Evolutionary conservation across 2,888 invertebrate species (phyloP).

Genomic region (Ferrisia virgata): DNA sequence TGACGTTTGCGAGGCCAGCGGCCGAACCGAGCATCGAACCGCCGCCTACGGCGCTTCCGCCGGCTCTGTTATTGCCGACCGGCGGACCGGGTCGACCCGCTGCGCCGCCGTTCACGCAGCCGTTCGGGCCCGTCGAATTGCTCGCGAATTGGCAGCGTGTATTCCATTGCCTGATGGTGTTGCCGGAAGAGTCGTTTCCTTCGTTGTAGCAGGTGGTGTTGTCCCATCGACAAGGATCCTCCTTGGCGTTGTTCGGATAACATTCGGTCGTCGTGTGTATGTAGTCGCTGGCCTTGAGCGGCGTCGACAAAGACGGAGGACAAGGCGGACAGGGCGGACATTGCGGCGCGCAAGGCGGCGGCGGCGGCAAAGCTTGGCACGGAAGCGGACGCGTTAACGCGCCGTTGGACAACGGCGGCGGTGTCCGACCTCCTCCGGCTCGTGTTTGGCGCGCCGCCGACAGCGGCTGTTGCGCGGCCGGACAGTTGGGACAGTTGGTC

Average conservation of each 20-base stretch:
- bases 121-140: not conserved
- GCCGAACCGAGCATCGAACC: not conserved
- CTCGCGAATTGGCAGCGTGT: constrained; percentile 30
- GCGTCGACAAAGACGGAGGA: not conserved
- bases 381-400: not conserved
- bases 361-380: not conserved
- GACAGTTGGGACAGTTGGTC: not conserved
- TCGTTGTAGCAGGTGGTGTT: constrained; percentile 43
- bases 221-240: constrained; percentile 28
- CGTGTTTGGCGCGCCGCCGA: not conserved
- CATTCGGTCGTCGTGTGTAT: constrained; percentile 41
- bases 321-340: not conserved
- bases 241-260: constrained; percentile 37
- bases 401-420: not conserved
- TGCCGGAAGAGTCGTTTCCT: constrained; percentile 39
- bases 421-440: not conserved
- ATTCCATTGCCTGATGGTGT: constrained; percentile 34
- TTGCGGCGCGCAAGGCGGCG: constrained; percentile 15
- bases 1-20: too few species aligned
- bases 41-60: not conserved
- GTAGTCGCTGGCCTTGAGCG: not conserved
- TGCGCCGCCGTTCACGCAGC: not conserved
- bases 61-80: not conserved
- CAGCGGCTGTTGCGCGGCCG: not conserved
- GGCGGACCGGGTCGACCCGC: not conserved